A percentile compares a stretch with the other conserved stretches of the same genome.
phyloP scores from a whole-genome alignment of 2,888 invertebrate species.

The Trachelus stipa region DNA sequence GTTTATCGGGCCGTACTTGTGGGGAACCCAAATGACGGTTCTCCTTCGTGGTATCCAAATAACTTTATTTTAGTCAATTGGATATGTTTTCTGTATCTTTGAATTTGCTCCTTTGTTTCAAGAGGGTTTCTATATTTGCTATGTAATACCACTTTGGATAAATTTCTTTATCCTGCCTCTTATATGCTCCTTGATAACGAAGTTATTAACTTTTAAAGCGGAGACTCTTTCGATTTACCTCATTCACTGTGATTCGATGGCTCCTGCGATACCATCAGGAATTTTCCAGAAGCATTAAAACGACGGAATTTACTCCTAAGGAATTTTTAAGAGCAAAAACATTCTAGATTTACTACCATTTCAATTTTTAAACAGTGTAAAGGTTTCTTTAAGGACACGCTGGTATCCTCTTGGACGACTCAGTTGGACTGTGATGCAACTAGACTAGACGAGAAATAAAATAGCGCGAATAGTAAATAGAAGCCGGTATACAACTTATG shows the following conservation, averaged over 20 bases:
- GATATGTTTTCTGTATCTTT: neutral
- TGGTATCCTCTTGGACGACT: neutral
- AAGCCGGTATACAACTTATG: neutral
- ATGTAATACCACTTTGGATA: neutral
- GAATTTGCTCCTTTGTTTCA: neutral
- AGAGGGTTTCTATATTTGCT: neutral
- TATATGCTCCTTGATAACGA: neutral
- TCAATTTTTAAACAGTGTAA: neutral
- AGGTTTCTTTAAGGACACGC: neutral
- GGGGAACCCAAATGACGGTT: constrained; percentile 27
- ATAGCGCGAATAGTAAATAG: constrained; percentile 35
- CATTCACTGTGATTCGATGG: neutral
- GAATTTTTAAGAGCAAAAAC: neutral
- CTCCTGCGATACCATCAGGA: neutral
- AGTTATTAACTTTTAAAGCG: neutral
- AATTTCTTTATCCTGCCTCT: neutral
- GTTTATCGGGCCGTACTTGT: constrained; percentile 37
- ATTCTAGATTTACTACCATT: neutral
- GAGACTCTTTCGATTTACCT: neutral
- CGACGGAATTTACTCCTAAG: neutral
- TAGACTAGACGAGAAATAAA: constrained; percentile 24
- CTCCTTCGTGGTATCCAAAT: constrained; percentile 30
- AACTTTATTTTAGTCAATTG: constrained; percentile 42
- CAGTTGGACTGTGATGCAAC: neutral
- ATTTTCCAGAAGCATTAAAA: neutral